These are phyloP conservation scores for Palythoa grandiflora DNA, from an alignment of 92 coral and sea anemone genomes.

Conservation along the genomic window DNA sequence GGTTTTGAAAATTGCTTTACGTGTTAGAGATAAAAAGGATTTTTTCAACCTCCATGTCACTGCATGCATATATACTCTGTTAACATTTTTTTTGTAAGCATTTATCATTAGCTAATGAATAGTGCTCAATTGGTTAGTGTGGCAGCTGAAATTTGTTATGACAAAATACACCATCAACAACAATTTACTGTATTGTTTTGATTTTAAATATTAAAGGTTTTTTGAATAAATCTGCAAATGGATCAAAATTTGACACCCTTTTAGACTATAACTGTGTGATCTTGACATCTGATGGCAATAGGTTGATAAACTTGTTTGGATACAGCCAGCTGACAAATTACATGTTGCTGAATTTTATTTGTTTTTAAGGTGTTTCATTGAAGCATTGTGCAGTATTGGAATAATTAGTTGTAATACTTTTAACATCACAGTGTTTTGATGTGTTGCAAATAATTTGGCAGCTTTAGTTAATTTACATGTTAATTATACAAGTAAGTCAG, in stretches of 20 bases:
- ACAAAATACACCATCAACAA: neutral
- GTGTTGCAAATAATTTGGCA: too few species aligned
- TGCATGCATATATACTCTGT: neutral
- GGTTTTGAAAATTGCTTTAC: neutral
- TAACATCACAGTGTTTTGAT: too few species aligned
- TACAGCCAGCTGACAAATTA: too few species aligned
- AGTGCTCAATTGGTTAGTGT: neutral
- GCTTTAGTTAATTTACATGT: too few species aligned
- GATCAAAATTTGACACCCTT: neutral
- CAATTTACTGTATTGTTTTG: neutral
- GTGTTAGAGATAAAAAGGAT: neutral
- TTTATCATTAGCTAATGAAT: neutral
- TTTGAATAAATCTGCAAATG: constrained; percentile 11
- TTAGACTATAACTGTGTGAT: constrained; percentile 26
- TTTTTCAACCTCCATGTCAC: neutral
- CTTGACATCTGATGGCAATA: neutral
- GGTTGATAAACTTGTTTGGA: neutral
- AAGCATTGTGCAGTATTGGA: too few species aligned
- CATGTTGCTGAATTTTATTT: too few species aligned
- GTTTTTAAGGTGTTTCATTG: too few species aligned
- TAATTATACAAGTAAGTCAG: too few species aligned
- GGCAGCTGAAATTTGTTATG: neutral
- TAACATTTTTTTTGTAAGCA: neutral
- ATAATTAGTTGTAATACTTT: too few species aligned
- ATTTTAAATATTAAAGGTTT: constrained; percentile 13